Conservation (phyloP, 2,888 invertebrate species). For the Rotaria socialis region DNA sequence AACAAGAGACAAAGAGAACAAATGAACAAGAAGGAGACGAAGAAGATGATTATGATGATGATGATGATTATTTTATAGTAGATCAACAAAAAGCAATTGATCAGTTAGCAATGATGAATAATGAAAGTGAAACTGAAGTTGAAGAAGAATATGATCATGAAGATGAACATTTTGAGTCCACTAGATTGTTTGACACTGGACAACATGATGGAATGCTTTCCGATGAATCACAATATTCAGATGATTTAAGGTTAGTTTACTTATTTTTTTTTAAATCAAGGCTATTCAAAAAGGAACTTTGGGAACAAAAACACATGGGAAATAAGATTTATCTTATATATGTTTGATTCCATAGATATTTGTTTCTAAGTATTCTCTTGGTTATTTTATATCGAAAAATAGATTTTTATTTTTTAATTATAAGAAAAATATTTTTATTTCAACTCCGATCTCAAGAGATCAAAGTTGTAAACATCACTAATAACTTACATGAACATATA, state of each 20-base stretch:
- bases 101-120: neutral
- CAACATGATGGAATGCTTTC: neutral
- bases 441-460: neutral
- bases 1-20: neutral
- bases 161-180: neutral
- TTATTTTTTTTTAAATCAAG: too few relatives aligned
- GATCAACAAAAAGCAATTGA: neutral
- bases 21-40: neutral
- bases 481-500: neutral
- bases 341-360: too few relatives aligned
- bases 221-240: neutral
- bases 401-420: neutral
- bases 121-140: neutral
- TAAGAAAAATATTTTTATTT: neutral
- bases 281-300: too few relatives aligned
- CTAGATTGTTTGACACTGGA: neutral
- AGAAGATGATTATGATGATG: neutral
- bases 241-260: neutral
- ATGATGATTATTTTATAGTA: constrained; percentile 3
- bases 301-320: too few relatives aligned
- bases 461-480: neutral
- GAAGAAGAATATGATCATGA: neutral
- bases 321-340: too few relatives aligned
- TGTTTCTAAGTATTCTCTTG: too few relatives aligned
- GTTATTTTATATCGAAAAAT: too few relatives aligned